Evolutionary conservation across 2,113 vertebrate species (phyloP).

Genomic region (Catharus fuscescens): DNA sequence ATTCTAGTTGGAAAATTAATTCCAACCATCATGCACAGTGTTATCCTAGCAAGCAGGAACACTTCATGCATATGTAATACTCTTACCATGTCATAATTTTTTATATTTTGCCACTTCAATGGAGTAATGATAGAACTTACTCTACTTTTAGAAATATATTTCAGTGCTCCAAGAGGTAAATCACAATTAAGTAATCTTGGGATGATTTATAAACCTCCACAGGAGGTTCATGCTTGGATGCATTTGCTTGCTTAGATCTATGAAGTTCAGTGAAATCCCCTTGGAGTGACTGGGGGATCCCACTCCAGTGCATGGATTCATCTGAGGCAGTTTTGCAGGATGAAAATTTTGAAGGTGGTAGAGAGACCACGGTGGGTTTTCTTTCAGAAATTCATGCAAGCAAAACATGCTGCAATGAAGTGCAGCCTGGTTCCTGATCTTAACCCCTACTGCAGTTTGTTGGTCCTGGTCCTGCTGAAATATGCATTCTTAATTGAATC

Average conservation of each 20-base stretch:
- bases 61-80: not conserved
- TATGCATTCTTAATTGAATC: not conserved
- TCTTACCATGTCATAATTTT: not conserved
- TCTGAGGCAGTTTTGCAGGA: not conserved
- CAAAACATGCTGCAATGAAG: not conserved
- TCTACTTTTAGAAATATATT: not conserved
- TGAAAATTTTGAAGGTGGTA: not conserved
- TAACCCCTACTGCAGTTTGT: not conserved
- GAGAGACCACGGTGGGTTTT: not conserved
- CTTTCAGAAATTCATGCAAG: not conserved
- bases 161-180: not conserved
- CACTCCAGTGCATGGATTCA: not conserved
- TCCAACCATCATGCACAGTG: not conserved
- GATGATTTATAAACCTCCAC: not conserved
- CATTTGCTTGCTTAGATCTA: not conserved
- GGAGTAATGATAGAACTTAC: not conserved
- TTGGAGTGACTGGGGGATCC: not conserved
- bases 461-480: not conserved
- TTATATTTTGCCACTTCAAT: not conserved
- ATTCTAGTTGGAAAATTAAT: slow-evolving; percentile 17
- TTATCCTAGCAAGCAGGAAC: not conserved
- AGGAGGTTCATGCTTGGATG: not conserved
- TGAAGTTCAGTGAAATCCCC: not conserved
- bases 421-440: not conserved
- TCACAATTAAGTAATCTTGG: not conserved